These are phyloP conservation scores for Perizoma flavofasciatum DNA, from an alignment of 2,888 invertebrate species.

Conservation along the genomic window DNA sequence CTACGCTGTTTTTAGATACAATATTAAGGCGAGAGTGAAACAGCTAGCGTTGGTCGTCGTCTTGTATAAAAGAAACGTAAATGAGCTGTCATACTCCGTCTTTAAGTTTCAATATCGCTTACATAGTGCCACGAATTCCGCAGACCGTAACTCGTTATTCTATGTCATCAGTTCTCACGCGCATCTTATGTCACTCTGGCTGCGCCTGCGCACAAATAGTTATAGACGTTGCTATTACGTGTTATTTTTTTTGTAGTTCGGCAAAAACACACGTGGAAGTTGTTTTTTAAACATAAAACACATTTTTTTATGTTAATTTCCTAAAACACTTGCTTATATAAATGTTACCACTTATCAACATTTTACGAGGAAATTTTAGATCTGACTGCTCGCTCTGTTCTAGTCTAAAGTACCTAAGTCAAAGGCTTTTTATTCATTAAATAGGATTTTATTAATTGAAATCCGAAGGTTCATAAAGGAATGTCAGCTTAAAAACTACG, in stretches of 20 bases:
- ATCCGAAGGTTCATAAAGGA: no score
- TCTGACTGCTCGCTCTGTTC: no score
- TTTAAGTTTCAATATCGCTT: slow-evolving; percentile 6
- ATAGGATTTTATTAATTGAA: no score
- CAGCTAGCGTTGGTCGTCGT: background rate
- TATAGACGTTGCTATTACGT: slow-evolving; percentile 28
- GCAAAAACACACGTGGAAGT: slow-evolving; percentile 9
- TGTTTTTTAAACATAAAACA: slow-evolving; percentile 15
- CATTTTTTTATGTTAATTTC: background rate
- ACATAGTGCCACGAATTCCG: background rate
- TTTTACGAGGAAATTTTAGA: no score
- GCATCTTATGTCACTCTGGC: slow-evolving; percentile 60
- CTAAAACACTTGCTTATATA: no score
- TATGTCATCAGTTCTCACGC: slow-evolving; percentile 53
- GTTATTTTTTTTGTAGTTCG: slow-evolving; percentile 25
- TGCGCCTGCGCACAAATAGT: slow-evolving; percentile 49
- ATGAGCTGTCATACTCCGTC: background rate
- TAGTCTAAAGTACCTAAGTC: no score
- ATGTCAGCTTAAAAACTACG: no score
- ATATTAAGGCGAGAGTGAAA: background rate
- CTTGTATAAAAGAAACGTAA: background rate
- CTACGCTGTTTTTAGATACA: background rate
- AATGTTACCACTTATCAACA: no score
- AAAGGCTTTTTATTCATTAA: no score
- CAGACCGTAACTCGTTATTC: background rate